phyloP scores from a whole-genome alignment of 2,113 vertebrate genomes.

The Bombycilla garrulus region DNA sequence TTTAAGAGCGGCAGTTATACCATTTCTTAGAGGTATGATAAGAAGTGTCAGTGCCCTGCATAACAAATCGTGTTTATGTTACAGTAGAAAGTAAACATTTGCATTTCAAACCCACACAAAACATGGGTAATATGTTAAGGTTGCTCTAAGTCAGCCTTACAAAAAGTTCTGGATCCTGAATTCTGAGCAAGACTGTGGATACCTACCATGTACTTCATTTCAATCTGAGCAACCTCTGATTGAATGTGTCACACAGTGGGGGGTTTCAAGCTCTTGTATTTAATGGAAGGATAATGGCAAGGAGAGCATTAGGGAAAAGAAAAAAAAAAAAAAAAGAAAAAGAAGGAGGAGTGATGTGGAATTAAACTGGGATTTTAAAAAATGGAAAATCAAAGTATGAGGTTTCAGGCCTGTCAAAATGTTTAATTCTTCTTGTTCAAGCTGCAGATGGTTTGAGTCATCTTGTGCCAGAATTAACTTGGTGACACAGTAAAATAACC shows the following conservation, averaged over 20 bases:
- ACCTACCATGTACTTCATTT: neutral
- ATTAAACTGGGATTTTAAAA: slow-evolving; percentile 51
- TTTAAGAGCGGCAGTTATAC: neutral
- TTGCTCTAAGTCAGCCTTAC: slow-evolving; percentile 47
- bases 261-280: neutral
- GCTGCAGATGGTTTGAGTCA: slow-evolving; percentile 73
- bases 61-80: slow-evolving; percentile 59
- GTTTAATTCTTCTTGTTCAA: slow-evolving; percentile 69
- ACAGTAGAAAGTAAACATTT: slow-evolving; percentile 55
- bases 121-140: slow-evolving; percentile 47
- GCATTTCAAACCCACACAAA: slow-evolving; percentile 58
- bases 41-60: slow-evolving; percentile 48
- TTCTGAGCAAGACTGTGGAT: slow-evolving; percentile 10
- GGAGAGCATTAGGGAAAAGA: neutral
- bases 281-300: slow-evolving; percentile 40
- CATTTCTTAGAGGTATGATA: slow-evolving; percentile 42
- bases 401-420: slow-evolving; percentile 69
- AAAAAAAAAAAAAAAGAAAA: neutral
- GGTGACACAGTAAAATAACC: slow-evolving; percentile 71
- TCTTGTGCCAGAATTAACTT: slow-evolving; percentile 72
- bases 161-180: slow-evolving; percentile 19
- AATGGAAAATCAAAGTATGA: slow-evolving; percentile 65
- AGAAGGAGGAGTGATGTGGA: slow-evolving; percentile 29
- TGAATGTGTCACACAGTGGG: slow-evolving; percentile 22
- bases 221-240: slow-evolving; percentile 16